Conservation (phyloP, 2,113 vertebrate genomes). For the Mirounga angustirostris region DNA sequence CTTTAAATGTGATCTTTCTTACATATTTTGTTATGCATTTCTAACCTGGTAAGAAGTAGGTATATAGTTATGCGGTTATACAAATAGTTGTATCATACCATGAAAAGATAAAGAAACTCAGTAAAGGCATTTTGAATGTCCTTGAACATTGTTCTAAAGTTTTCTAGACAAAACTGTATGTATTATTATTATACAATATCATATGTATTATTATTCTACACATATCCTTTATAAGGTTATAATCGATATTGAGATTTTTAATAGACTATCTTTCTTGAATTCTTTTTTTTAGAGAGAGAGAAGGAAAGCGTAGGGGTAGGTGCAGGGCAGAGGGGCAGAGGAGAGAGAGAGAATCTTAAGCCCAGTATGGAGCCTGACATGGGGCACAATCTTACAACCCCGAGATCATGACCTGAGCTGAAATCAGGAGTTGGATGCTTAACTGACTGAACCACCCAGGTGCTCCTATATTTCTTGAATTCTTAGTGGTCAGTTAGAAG, state of each 20-base stretch:
- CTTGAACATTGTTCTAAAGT: neutral
- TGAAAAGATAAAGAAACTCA: neutral
- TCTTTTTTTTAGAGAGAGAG: neutral
- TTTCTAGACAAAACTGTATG: neutral
- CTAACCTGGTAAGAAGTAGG: neutral
- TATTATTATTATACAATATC: neutral
- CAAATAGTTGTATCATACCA: neutral
- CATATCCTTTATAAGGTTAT: neutral
- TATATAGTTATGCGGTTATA: neutral
- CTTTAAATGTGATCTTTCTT: neutral
- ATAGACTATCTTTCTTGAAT: neutral
- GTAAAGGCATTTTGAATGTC: neutral
- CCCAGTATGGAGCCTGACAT: neutral
- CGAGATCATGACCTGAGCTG: neutral
- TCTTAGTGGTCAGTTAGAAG: neutral
- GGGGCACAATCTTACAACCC: neutral
- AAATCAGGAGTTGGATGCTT: neutral
- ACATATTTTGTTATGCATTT: neutral
- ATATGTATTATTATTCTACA: neutral
- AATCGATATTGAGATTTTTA: neutral
- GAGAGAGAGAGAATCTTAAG: neutral
- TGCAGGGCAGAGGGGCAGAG: neutral
- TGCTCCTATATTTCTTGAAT: neutral
- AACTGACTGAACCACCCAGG: neutral
- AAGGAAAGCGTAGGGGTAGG: too few species aligned